phyloP scores from a whole-genome alignment of 2,113 vertebrate species.

The Stercorarius parasiticus region DNA sequence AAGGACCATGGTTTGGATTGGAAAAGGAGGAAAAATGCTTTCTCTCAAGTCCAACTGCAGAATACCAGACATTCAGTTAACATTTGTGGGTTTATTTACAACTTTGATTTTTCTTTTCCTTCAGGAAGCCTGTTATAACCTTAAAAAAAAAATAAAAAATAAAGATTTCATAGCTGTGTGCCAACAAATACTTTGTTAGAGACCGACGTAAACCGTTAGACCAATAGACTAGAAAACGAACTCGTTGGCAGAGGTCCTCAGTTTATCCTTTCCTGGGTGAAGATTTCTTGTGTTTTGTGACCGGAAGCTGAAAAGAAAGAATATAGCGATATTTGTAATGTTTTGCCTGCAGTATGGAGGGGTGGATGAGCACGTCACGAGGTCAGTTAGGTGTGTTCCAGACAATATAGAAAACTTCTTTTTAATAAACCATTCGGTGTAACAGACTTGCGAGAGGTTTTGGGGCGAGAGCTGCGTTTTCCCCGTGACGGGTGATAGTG shows the following conservation, averaged over 20 bases:
- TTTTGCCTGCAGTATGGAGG: accelerated
- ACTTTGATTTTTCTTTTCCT: conserved; percentile 49
- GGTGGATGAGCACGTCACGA: neutral
- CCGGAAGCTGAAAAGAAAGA: neutral
- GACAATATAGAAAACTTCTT: neutral
- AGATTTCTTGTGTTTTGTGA: neutral
- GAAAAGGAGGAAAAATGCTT: neutral
- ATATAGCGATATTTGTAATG: neutral
- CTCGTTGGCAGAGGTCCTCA: neutral
- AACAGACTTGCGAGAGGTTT: neutral
- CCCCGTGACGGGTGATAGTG: too few relatives aligned
- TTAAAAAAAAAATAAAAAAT: neutral
- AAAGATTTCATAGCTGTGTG: neutral
- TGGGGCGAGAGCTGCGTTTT: accelerated
- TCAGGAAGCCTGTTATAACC: conserved; percentile 37
- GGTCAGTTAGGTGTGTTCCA: accelerated
- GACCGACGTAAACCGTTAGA: neutral
- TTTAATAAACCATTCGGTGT: neutral
- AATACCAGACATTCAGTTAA: conserved; percentile 23
- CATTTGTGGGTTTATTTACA: conserved; percentile 32
- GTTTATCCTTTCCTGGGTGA: neutral
- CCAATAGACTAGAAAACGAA: neutral
- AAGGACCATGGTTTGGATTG: neutral
- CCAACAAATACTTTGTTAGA: conserved; percentile 3
- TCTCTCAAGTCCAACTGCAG: neutral